Base-by-base conservation (phyloP, 2,797 vertebrate genomes). In the Cichlasoma orientale region DNA sequence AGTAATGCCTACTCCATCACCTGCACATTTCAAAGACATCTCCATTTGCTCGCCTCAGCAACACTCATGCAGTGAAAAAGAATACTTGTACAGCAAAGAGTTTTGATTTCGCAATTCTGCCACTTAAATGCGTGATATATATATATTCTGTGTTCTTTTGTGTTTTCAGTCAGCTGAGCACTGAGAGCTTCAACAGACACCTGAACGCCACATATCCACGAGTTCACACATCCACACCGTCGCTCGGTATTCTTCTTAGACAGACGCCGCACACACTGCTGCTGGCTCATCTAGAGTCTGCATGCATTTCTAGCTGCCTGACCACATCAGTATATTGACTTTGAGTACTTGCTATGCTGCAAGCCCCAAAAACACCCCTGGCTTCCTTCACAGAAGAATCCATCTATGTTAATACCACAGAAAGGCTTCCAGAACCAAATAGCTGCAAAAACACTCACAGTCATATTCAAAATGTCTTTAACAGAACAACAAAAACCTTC, bases 41-140 rank as follows among this genome's bases (percentile, higher is more conserved):
- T 94, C 90, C 83, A 93, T 94, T 93, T 91, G 79, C 90, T 90
- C 86, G 72, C 86, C 84, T 87, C 77, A 85, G 77, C 84, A 78
- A 31, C 77, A 78, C 79, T 82, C 33, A 18, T 52, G 27, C 41
- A 36, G 23, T 16, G 55, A 77, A 53, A 31, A 79, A 41, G 77
- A 69, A 82, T n/a, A 58, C 18, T 54, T 66, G 56, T 59, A 75
- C 27, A 63, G 47, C 61, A 29, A 82, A 82, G 36, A 56, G 31
- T 58, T 58, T 38, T 47, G 75, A 81, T 72, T 76, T 21, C 5
- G 56, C 25, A 53, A 9, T 41, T 31, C 3, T 47, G 29, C n/a
- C 47, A 74, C 53, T 5, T 54, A 21, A 59, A 74, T 36, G 54
- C 16, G n/a, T 11, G 8, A 7, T 44, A 8, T 59, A 33, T 59